A percentile compares a stretch with the other conserved stretches of the same genome.
Evolutionary conservation across 2,113 vertebrate genomes (phyloP).

Genomic region (Charina bottae): DNA sequence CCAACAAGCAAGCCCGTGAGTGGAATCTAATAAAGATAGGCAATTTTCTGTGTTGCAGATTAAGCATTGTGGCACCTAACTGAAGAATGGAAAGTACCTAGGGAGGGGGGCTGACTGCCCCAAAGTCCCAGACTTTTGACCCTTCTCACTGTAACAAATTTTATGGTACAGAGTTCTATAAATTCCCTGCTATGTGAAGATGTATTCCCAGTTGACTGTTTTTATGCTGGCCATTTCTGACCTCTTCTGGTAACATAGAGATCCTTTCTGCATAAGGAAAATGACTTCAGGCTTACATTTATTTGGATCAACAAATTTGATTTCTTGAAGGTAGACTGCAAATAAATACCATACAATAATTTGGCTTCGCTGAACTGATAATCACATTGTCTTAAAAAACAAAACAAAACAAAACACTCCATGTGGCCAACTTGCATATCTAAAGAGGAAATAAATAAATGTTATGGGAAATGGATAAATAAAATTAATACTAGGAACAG

Average conservation of each 20-base stretch:
- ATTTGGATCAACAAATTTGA: neutral
- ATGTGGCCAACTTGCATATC: neutral
- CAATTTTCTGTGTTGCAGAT: neutral
- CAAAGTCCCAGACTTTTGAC: neutral
- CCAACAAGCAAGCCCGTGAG: neutral
- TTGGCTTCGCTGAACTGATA: neutral
- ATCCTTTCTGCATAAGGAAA: neutral
- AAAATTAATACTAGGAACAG: neutral
- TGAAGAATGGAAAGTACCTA: neutral
- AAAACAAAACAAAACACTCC: neutral
- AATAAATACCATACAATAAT: neutral
- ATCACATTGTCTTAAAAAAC: neutral
- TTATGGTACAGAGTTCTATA: neutral
- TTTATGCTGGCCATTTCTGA: neutral
- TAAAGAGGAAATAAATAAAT: neutral
- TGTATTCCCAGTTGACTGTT: neutral
- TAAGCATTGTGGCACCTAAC: neutral
- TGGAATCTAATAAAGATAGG: neutral
- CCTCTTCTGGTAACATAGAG: neutral
- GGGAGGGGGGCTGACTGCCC: neutral
- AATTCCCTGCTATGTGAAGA: neutral
- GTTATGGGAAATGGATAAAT: neutral
- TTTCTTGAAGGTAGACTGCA: neutral
- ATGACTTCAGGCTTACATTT: neutral
- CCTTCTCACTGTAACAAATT: neutral